Percentiles rank a stretch among this genome's conserved stretches.
These are phyloP conservation scores for Terrapene triunguis DNA, from an alignment of 2,113 vertebrate genomes.

Conservation along the genomic window DNA sequence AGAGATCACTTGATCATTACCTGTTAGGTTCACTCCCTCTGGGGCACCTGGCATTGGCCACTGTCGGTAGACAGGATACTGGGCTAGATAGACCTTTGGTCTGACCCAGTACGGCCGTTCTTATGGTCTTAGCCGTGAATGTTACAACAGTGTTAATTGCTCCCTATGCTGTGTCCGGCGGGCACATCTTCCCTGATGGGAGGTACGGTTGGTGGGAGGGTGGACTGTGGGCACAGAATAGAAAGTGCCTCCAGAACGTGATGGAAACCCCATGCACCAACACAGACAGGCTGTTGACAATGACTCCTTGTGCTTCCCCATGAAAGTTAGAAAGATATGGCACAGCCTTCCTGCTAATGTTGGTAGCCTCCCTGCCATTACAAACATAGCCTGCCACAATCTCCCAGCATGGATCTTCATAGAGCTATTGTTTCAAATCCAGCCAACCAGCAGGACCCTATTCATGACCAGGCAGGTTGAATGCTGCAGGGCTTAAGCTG, in stretches of 20 bases:
- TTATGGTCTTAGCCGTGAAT: background rate
- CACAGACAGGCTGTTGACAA: background rate
- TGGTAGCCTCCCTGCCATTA: background rate
- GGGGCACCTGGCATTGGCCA: too few relatives aligned
- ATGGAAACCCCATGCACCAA: fast-evolving
- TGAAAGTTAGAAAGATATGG: background rate
- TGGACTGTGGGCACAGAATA: background rate
- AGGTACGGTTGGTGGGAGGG: background rate
- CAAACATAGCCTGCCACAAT: background rate
- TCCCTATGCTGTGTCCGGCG: background rate
- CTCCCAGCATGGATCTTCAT: background rate
- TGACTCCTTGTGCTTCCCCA: background rate
- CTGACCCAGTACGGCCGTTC: too few relatives aligned
- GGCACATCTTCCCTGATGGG: background rate
- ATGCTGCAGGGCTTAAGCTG: background rate
- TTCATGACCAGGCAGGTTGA: background rate
- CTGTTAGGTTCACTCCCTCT: too few relatives aligned
- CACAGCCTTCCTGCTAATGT: background rate
- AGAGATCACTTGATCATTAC: too few relatives aligned
- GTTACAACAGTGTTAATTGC: background rate
- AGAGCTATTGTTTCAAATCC: background rate
- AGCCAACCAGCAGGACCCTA: background rate
- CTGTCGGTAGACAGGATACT: too few relatives aligned
- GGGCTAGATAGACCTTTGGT: too few relatives aligned
- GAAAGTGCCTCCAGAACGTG: background rate